These are phyloP conservation scores for Lemur catta DNA, from an alignment of 2,797 vertebrate genomes.

Conservation along the genomic window DNA sequence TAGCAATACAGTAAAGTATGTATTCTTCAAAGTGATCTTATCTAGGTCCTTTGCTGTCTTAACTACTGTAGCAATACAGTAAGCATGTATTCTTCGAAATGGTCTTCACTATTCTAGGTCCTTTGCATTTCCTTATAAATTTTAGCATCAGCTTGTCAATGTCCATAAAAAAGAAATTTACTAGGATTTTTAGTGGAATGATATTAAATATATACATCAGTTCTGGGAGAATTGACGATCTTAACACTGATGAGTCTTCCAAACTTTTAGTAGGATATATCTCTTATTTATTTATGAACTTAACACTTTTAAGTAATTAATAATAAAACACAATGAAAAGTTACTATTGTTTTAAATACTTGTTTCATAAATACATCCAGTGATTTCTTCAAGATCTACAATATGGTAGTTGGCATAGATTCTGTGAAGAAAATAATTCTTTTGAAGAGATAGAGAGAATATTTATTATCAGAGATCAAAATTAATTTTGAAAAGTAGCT, in stretches of 20 bases:
- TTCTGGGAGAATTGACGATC: neutral
- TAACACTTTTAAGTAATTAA: neutral
- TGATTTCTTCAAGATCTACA: conserved; percentile 5
- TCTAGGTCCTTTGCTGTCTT: neutral
- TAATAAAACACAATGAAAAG: neutral
- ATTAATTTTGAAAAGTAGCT: neutral
- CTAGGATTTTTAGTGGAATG: conserved; percentile 29
- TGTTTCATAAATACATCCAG: neutral
- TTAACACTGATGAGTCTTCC: neutral
- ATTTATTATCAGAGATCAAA: conserved; percentile 41
- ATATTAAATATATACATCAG: neutral
- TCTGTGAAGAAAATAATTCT: conserved; percentile 38
- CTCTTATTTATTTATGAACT: conserved; percentile 12
- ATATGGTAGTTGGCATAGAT: neutral
- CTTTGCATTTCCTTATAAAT: conserved; percentile 10
- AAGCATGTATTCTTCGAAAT: neutral
- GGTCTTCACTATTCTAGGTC: neutral
- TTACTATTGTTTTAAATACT: conserved; percentile 9
- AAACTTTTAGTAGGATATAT: neutral
- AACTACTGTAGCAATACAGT: neutral
- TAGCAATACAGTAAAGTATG: neutral
- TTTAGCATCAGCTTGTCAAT: neutral
- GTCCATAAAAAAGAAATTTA: conserved; percentile 1
- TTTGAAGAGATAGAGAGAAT: conserved; percentile 42
- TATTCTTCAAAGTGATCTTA: neutral